These are phyloP conservation scores for Lipotes vexillifer DNA, from an alignment of 2,113 vertebrate genomes.

Conservation along the genomic window DNA sequence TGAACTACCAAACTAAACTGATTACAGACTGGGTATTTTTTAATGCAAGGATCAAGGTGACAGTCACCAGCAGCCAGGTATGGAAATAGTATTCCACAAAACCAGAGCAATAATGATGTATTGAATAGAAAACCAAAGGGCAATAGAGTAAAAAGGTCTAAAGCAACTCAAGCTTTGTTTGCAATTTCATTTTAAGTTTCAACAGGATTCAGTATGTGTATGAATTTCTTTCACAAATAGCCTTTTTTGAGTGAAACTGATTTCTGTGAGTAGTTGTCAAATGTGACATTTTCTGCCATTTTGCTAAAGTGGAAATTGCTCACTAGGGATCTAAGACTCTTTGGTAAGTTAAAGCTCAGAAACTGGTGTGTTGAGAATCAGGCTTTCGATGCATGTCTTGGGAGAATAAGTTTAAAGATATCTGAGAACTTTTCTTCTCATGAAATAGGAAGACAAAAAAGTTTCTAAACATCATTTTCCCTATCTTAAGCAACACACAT, in stretches of 20 bases:
- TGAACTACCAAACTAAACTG: neutral
- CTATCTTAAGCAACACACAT: neutral
- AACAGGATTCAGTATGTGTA: neutral
- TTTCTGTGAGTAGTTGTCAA: conserved; percentile 19
- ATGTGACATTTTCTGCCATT: conserved; percentile 54
- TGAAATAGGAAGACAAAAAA: conserved; percentile 55
- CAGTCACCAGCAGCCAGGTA: neutral
- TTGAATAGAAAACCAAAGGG: neutral
- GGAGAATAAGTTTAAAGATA: neutral
- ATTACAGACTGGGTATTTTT: neutral
- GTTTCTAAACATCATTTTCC: neutral
- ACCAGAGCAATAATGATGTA: neutral
- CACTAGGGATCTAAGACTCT: neutral
- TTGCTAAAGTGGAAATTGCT: conserved; percentile 49
- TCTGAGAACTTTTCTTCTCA: neutral
- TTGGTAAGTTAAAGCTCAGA: conserved; percentile 28
- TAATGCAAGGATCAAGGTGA: neutral
- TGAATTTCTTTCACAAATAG: conserved; percentile 30
- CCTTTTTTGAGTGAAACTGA: conserved; percentile 15
- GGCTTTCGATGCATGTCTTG: neutral
- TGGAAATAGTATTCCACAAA: neutral
- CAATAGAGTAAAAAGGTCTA: neutral
- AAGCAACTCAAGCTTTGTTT: neutral
- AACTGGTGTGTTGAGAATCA: conserved; percentile 42
- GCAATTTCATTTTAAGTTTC: neutral